phyloP scores from a whole-genome alignment of 1,140 invertebrate genomes.

The Drosophila tsacasi region DNA sequence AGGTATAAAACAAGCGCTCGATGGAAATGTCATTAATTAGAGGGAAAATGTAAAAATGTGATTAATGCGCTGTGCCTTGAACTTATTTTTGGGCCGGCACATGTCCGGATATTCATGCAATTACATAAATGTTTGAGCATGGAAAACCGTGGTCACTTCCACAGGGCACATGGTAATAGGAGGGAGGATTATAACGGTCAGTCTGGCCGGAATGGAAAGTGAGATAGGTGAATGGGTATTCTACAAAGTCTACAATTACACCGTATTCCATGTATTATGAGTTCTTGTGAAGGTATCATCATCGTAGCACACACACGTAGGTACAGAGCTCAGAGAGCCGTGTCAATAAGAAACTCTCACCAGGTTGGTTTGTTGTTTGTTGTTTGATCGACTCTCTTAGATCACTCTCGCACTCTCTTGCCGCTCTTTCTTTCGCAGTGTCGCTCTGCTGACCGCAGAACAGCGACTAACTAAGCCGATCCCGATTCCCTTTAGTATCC shows the following conservation, averaged over 20 bases:
- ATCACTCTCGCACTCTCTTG: slow-evolving; percentile 12
- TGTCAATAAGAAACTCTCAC: slow-evolving; percentile 70
- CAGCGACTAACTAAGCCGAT: slow-evolving; percentile 66
- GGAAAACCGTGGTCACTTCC: slow-evolving; percentile 16
- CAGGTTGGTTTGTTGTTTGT: slow-evolving; percentile 49
- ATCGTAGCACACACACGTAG: slow-evolving; percentile 15
- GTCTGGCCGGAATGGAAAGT: slow-evolving; percentile 12
- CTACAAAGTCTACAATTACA: slow-evolving; percentile 44
- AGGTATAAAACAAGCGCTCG: not conserved
- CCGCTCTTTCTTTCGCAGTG: slow-evolving; percentile 26
- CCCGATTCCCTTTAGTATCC: slow-evolving; percentile 38
- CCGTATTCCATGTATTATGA: slow-evolving; percentile 18
- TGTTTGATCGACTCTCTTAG: slow-evolving; percentile 11
- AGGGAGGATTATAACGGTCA: slow-evolving; percentile 1
- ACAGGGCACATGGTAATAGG: slow-evolving; percentile 10
- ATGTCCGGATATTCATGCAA: slow-evolving; percentile 29
- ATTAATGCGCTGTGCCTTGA: slow-evolving; percentile 31
- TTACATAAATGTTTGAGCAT: slow-evolving; percentile 27
- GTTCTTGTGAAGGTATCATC: slow-evolving; percentile 48
- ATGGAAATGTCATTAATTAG: slow-evolving; percentile 18
- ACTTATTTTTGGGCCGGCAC: slow-evolving; percentile 32
- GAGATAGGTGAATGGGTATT: slow-evolving; percentile 36
- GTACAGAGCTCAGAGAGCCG: slow-evolving; percentile 40
- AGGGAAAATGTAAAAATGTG: slow-evolving; percentile 7
- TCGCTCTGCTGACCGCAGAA: slow-evolving; percentile 47